Conservation (phyloP, 1,140 invertebrate species). For the Trichonephila clavipes region DNA sequence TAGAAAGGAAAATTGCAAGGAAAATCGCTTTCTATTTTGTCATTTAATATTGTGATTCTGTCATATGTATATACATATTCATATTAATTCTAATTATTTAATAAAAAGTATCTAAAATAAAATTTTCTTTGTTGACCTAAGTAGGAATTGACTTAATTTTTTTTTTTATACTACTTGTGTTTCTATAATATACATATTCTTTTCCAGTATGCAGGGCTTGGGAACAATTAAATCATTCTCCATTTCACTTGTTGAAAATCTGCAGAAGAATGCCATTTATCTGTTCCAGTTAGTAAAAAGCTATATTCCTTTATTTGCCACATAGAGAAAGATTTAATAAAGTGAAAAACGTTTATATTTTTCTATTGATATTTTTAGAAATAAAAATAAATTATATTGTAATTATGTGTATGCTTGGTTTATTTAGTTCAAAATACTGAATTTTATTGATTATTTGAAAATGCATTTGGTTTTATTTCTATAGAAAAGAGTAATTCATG, state of each 20-base stretch:
- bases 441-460: too few relatives aligned
- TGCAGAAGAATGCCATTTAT: constrained; percentile 11
- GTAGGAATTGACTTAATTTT: background rate
- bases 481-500: too few relatives aligned
- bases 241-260: background rate
- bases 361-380: constrained; percentile 30
- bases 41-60: too few relatives aligned
- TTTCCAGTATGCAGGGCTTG: constrained; percentile 9
- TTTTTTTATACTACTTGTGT: background rate
- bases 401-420: background rate
- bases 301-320: background rate
- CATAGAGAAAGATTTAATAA: background rate
- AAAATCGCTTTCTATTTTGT: too few relatives aligned
- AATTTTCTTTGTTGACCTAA: too few relatives aligned
- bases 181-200: background rate
- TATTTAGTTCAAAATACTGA: background rate
- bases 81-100: too few relatives aligned
- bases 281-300: background rate
- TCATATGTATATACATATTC: too few relatives aligned
- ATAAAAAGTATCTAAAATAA: too few relatives aligned
- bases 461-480: too few relatives aligned
- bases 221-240: background rate
- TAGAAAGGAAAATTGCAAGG: too few relatives aligned
- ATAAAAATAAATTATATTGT: background rate
- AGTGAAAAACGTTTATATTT: constrained; percentile 37